A percentile compares a stretch with the other conserved stretches of the same genome.
These are phyloP conservation scores for Meriones unguiculatus DNA, from an alignment of 2,113 vertebrate genomes.

Conservation along the genomic window DNA sequence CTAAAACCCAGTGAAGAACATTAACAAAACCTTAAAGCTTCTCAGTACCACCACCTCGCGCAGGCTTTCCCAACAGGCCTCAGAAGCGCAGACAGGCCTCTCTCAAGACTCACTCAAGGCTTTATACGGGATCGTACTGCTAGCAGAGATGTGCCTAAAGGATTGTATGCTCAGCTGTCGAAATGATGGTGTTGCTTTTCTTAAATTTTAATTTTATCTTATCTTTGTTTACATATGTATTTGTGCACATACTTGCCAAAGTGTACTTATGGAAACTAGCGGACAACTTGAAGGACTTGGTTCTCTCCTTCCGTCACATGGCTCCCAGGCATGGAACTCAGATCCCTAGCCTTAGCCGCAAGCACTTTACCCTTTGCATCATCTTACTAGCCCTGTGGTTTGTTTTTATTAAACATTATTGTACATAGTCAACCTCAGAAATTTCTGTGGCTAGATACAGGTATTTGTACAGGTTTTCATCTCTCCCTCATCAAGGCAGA, in stretches of 20 bases:
- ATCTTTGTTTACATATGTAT: not conserved
- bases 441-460: conserved; percentile 13
- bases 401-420: conserved; percentile 42
- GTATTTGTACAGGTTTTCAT: conserved; percentile 16
- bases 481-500: not conserved
- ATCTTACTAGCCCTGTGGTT: not conserved
- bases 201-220: not conserved
- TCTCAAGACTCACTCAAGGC: conserved; percentile 19
- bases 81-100: not conserved
- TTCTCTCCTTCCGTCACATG: not conserved
- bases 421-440: not conserved
- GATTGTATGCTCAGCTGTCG: not conserved
- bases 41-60: conserved; percentile 12
- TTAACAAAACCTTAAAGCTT: conserved; percentile 70
- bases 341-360: not conserved
- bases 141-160: not conserved
- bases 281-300: not conserved
- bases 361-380: not conserved
- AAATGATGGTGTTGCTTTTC: conserved; percentile 1
- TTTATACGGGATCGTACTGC: not conserved
- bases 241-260: not conserved
- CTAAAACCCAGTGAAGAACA: conserved; percentile 69
- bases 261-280: not conserved
- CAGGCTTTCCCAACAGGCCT: conserved; percentile 54
- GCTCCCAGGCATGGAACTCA: not conserved